Evolutionary conservation across 35 echinoderm and acorn worm genomes (phyloP).

Genomic region (Strongylocentrotus purpuratus): DNA sequence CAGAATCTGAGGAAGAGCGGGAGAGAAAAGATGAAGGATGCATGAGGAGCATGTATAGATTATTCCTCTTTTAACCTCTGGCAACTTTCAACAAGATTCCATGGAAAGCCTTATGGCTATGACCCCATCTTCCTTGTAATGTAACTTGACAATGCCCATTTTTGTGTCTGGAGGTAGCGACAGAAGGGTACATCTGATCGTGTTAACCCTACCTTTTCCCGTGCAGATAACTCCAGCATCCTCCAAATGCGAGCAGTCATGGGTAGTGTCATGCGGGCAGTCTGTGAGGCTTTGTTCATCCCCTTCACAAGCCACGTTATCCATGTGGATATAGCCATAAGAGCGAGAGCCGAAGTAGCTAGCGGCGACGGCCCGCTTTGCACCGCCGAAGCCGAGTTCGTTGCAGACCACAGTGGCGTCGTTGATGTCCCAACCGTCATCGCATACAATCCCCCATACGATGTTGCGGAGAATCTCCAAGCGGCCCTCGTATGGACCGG

Average conservation of each 20-base stretch:
- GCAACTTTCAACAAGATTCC: not conserved
- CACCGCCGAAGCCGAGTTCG: constrained; percentile 16
- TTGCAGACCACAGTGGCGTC: constrained; percentile 51
- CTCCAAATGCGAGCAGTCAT: constrained; percentile 33
- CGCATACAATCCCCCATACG: constrained; percentile 51
- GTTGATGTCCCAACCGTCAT: constrained; percentile 49
- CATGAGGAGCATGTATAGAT: no score
- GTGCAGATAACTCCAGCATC: constrained; percentile 55
- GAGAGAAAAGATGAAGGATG: no score
- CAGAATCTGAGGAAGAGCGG: not conserved
- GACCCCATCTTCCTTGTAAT: not conserved
- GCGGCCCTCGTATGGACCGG: constrained; percentile 23
- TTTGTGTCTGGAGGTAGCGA: not conserved
- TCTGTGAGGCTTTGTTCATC: constrained; percentile 7
- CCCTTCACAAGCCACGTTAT: constrained; percentile 46
- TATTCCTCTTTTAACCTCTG: no score
- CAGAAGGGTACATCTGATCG: not conserved
- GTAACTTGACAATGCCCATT: not conserved
- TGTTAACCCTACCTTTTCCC: not conserved
- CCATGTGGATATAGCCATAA: constrained; percentile 33
- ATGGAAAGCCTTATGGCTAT: not conserved
- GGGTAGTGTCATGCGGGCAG: not conserved
- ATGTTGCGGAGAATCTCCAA: constrained; percentile 43
- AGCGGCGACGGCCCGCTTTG: not conserved
- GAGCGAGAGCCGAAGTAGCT: constrained; percentile 49